These are phyloP conservation scores for Sebastes wilsoni DNA, from an alignment of 2,797 vertebrate genomes.

Conservation along the genomic window DNA sequence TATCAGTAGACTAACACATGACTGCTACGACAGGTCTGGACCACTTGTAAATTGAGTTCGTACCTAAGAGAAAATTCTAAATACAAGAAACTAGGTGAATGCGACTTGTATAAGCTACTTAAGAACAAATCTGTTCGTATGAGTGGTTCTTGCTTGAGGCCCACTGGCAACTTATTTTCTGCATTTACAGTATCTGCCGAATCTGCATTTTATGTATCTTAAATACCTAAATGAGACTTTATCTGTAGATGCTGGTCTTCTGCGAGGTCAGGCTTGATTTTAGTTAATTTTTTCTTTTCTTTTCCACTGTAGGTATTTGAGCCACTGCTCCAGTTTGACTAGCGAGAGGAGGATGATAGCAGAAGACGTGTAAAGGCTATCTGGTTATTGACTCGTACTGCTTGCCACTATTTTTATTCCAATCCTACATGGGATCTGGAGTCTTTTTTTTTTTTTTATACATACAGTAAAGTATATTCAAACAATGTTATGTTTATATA, in stretches of 20 bases:
- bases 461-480: slow-evolving; percentile 67
- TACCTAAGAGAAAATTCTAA: too few relatives aligned
- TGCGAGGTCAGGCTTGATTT: background rate
- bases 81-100: too few relatives aligned
- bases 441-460: slow-evolving; percentile 15
- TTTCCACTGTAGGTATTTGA: slow-evolving; percentile 50
- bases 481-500: slow-evolving; percentile 77
- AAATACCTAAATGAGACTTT: background rate
- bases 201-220: background rate
- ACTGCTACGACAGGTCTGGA: too few relatives aligned
- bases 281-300: background rate
- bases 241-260: background rate
- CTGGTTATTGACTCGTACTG: slow-evolving; percentile 54
- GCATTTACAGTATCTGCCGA: too few relatives aligned
- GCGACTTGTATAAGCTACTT: too few relatives aligned
- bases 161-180: background rate
- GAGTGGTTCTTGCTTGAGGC: too few relatives aligned
- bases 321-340: slow-evolving; percentile 50
- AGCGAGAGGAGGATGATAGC: slow-evolving; percentile 17
- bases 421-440: slow-evolving; percentile 54
- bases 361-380: slow-evolving; percentile 23
- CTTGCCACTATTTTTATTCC: slow-evolving; percentile 74
- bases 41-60: too few relatives aligned
- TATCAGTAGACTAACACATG: too few relatives aligned
- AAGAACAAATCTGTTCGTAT: too few relatives aligned